Conservation (phyloP, 2,113 vertebrate species). For the Hippoglossus stenolepis region DNA sequence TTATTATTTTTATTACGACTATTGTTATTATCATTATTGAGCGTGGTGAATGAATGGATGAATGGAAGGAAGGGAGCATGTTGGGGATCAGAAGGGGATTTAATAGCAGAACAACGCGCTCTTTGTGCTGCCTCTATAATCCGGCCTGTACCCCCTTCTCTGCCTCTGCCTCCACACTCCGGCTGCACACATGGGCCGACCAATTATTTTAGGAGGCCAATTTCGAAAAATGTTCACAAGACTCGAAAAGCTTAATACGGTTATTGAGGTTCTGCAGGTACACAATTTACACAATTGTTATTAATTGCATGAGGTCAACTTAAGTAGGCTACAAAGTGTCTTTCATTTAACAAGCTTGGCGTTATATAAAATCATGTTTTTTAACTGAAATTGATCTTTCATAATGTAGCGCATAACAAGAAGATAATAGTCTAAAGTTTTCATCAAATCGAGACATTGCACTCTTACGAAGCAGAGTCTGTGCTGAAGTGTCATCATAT, state of each 20-base stretch:
- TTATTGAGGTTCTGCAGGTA: neutral
- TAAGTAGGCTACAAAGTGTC: neutral
- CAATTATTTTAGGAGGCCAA: slow-evolving; percentile 69
- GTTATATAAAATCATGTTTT: no score
- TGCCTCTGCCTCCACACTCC: slow-evolving; percentile 33
- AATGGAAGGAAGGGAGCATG: slow-evolving; percentile 67
- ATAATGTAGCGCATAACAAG: no score
- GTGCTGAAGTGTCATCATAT: neutral
- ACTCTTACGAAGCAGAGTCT: no score
- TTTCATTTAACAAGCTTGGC: no score
- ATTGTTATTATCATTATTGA: slow-evolving; percentile 43
- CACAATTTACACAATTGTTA: no score
- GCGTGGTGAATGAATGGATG: slow-evolving; percentile 40
- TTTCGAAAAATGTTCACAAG: slow-evolving; percentile 34
- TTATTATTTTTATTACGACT: slow-evolving; percentile 52
- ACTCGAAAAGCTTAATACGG: neutral
- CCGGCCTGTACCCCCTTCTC: slow-evolving; percentile 66
- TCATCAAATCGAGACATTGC: no score
- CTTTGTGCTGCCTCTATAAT: slow-evolving; percentile 85
- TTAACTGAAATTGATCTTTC: no score
- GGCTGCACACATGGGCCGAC: slow-evolving; percentile 45
- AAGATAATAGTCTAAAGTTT: no score
- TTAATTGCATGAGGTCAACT: neutral
- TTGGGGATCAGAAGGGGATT: slow-evolving; percentile 81
- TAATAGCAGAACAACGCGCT: slow-evolving; percentile 78